Base-by-base conservation (phyloP, 2,888 invertebrate genomes). In the Plagodis dolabraria region DNA sequence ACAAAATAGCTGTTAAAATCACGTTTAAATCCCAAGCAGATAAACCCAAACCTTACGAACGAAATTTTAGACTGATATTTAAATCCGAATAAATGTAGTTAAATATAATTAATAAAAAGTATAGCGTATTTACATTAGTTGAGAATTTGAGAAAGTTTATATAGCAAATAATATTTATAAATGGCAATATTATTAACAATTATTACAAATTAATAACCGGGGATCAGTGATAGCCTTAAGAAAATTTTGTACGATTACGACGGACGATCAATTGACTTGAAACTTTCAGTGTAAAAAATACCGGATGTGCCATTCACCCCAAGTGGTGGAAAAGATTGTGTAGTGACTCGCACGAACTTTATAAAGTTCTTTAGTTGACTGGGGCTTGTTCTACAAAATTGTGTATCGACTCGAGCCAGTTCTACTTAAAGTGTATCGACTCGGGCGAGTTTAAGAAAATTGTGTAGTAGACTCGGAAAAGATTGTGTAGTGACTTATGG, bases 121-220 rank as follows among this genome's bases (percentile, higher is more conserved):
- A 89, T 82, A 91, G 88, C 80, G 87, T 92, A 92, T 92, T 92
- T 92, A 92, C 92, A 92, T 92, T 92, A 92, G 92, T 92, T 92
- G 92, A 92, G 68, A 75, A 89, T 92, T 92, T 92, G 88, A 91
- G 87, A 92, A 90, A 92, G 89, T 92, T 92, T 92, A 92, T 92
- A 80, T 76, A 72, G 76, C 76, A 75, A 80, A 76, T 75, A 73
- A 76, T 78, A 76, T 69, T 69, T 69, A 69, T 69, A 65, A 77
- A 77, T 71, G 66, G 76, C 79, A 80, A 82, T 79, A 81, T 69
- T 64, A 64, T 47, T 44, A 52, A 80, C 71, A 75, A 77, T 76
- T 67, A 80, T 72, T 81, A 85, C 81, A 87, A 89, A 86, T 77
- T 71, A 67, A 72, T 75, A 51, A 75, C 85, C 85, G 79, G 92